A percentile compares a stretch with the other conserved stretches of the same genome.
Evolutionary conservation across 1,140 invertebrate species (phyloP).

Genomic region (Pinna nobilis): DNA sequence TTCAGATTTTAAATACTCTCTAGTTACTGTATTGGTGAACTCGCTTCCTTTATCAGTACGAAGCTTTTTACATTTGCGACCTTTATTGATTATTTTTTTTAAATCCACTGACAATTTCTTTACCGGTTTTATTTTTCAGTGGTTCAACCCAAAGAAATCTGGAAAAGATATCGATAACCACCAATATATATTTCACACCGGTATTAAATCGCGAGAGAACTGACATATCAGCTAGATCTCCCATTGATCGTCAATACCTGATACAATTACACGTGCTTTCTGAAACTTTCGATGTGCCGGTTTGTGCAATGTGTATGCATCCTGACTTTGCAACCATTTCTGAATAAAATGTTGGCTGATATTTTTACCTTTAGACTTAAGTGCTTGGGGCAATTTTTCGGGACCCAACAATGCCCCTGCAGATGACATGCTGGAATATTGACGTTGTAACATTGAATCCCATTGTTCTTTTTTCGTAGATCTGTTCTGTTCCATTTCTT

Average conservation of each 20-base stretch:
- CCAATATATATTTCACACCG: conserved; percentile 1
- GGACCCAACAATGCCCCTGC: conserved; percentile 18
- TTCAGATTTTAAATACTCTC: conserved; percentile 12
- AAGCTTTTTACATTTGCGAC: conserved; percentile 1
- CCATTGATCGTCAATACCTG: conserved; percentile 33
- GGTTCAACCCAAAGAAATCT: conserved; percentile 10
- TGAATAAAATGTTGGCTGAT: conserved; percentile 20
- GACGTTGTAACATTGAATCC: no score
- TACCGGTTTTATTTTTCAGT: conserved; percentile 19
- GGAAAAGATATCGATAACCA: conserved; percentile 21
- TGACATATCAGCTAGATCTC: conserved; percentile 17
- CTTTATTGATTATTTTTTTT: neutral
- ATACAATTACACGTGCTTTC: conserved; percentile 14
- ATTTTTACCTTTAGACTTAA: conserved; percentile 29
- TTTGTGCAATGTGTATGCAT: conserved; percentile 22
- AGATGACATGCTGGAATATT: no score
- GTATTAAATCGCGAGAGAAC: neutral
- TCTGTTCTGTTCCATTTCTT: no score
- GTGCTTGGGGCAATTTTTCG: conserved; percentile 19
- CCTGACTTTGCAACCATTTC: conserved; percentile 23
- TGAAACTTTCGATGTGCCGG: neutral
- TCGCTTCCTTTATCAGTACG: conserved; percentile 16
- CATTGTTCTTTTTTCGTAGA: no score
- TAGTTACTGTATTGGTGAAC: neutral
- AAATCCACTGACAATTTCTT: neutral